Evolutionary conservation across 2,797 vertebrate genomes (phyloP).

Genomic region (Ctenopoma kingsleyae): DNA sequence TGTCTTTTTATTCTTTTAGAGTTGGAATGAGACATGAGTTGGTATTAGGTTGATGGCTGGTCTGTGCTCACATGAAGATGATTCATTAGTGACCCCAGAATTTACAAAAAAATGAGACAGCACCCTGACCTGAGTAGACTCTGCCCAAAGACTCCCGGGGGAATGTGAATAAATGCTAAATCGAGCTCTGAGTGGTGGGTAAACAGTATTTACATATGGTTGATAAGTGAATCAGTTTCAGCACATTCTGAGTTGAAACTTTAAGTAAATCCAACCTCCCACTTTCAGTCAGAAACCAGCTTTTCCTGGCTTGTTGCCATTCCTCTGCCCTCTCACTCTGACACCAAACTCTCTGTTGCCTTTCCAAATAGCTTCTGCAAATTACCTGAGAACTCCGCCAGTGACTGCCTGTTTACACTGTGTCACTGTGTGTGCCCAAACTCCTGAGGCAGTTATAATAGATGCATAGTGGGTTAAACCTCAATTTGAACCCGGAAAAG

Average conservation of each 20-base stretch:
- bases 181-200: slow-evolving; percentile 17
- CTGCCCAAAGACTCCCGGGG: slow-evolving; percentile 1
- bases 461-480: slow-evolving; percentile 36
- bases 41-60: slow-evolving; percentile 24
- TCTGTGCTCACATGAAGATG: not conserved
- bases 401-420: slow-evolving; percentile 62
- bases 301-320: slow-evolving; percentile 32
- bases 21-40: too few species aligned
- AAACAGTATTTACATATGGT: slow-evolving; percentile 37
- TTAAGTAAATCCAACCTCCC: slow-evolving; percentile 27
- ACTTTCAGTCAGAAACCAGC: slow-evolving; percentile 23
- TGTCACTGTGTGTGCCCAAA: slow-evolving; percentile 38
- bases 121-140: slow-evolving; percentile 37
- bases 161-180: slow-evolving; percentile 35
- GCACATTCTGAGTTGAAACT: slow-evolving; percentile 5
- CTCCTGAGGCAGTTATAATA: slow-evolving; percentile 39
- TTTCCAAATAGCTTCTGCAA: slow-evolving; percentile 62
- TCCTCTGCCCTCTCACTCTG: slow-evolving; percentile 34
- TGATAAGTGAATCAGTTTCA: slow-evolving; percentile 34
- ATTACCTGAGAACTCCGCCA: slow-evolving; percentile 57
- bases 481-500: slow-evolving; percentile 46
- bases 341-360: slow-evolving; percentile 34
- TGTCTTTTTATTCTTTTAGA: too few species aligned
- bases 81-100: slow-evolving; percentile 26
- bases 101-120: slow-evolving; percentile 9